A percentile compares a stretch with the other conserved stretches of the same genome.
These are phyloP conservation scores for Platyura marginata DNA, from an alignment of 1,140 invertebrate genomes.

Conservation along the genomic window DNA sequence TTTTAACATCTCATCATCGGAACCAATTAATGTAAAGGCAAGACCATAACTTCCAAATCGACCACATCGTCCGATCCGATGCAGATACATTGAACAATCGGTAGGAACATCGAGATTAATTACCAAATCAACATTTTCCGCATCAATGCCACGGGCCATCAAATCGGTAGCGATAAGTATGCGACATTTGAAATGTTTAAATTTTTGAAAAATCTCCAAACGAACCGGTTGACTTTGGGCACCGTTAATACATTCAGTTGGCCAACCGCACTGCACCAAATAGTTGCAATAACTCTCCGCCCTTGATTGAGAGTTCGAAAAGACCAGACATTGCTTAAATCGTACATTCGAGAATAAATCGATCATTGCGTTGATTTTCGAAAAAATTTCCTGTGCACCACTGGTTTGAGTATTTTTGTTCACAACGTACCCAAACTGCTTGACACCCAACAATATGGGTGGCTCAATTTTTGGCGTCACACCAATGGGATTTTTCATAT, in stretches of 20 bases:
- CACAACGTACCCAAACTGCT: constrained; percentile 48
- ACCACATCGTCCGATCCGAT: constrained; percentile 87
- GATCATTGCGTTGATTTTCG: constrained; percentile 49
- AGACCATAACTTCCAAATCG: constrained; percentile 66
- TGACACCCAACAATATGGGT: constrained; percentile 50
- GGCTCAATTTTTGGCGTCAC: constrained; percentile 39
- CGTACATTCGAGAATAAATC: constrained; percentile 47
- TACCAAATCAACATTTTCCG: constrained; percentile 78
- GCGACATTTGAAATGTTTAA: constrained; percentile 60
- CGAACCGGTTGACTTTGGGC: constrained; percentile 61
- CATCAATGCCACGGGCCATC: constrained; percentile 75
- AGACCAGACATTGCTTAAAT: constrained; percentile 83
- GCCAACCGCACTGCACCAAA: constrained; percentile 48
- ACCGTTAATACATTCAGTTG: constrained; percentile 50
- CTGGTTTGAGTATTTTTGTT: constrained; percentile 36
- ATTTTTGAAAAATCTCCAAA: constrained; percentile 49
- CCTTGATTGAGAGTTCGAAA: constrained; percentile 69
- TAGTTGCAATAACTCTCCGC: constrained; percentile 52
- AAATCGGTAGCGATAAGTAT: constrained; percentile 87
- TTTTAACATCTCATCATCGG: constrained; percentile 33
- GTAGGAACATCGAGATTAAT: constrained; percentile 79
- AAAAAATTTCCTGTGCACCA: constrained; percentile 32
- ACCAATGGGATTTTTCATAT: constrained; percentile 67
- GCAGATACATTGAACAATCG: constrained; percentile 78
- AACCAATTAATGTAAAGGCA: constrained; percentile 43